Conservation (phyloP, 2,888 invertebrate species). For the Calameuta pallipes region DNA sequence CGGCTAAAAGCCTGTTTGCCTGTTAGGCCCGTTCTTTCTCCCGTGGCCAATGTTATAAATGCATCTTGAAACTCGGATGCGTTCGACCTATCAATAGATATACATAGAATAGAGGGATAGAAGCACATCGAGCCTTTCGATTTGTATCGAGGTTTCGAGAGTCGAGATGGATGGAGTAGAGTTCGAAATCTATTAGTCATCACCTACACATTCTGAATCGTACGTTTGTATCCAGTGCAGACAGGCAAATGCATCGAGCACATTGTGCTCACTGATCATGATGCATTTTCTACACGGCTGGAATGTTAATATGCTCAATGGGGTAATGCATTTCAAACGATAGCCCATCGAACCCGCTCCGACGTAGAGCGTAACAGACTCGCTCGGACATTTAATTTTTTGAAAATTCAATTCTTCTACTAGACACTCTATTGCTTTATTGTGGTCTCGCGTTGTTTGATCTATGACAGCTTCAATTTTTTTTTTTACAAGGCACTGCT, state of each 20-base stretch:
- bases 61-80: slow-evolving; percentile 13
- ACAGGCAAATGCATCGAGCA: slow-evolving; percentile 41
- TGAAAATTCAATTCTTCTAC: not conserved
- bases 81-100: slow-evolving; percentile 18
- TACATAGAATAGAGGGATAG: not conserved
- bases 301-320: slow-evolving; percentile 38
- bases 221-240: slow-evolving; percentile 33
- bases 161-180: slow-evolving; percentile 48
- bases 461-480: not conserved
- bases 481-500: not conserved
- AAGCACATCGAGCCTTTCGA: slow-evolving; percentile 39
- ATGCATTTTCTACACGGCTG: slow-evolving; percentile 29
- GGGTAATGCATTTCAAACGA: slow-evolving; percentile 27
- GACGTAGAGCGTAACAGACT: not conserved
- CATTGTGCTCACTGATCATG: slow-evolving; percentile 27
- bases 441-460: not conserved
- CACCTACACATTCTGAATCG: slow-evolving; percentile 49
- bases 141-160: slow-evolving; percentile 49
- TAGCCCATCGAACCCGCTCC: slow-evolving; percentile 13
- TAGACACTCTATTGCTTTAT: not conserved
- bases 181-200: slow-evolving; percentile 63
- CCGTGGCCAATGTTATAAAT: slow-evolving; percentile 2
- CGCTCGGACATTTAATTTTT: not conserved
- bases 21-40: not conserved
- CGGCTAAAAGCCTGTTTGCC: not conserved